A percentile compares a stretch with the other conserved stretches of the same genome.
Conservation (phyloP, 2,113 vertebrate species). For the Microcebus tavaratra region DNA sequence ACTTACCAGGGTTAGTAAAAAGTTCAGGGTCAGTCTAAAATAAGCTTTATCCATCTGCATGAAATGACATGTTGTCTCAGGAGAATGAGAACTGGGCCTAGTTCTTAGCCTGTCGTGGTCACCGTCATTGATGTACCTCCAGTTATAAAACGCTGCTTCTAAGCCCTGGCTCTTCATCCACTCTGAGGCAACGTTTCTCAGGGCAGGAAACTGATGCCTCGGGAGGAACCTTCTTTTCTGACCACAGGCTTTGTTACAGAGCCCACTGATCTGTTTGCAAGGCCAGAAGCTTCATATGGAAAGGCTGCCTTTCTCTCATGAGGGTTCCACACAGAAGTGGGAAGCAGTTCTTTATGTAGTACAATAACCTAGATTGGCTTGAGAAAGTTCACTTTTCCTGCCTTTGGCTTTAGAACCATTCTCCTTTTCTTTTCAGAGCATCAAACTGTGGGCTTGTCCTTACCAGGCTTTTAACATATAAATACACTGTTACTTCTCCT, state of each 20-base stretch:
- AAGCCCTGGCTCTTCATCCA: too few species aligned
- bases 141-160: not conserved
- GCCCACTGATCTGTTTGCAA: not conserved
- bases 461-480: not conserved
- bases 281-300: not conserved
- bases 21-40: not conserved
- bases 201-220: not conserved
- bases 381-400: not conserved
- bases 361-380: not conserved
- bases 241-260: not conserved
- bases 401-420: not conserved
- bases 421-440: not conserved
- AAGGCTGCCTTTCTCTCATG: not conserved
- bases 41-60: not conserved
- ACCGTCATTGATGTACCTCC: not conserved
- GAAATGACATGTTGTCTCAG: not conserved
- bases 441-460: not conserved
- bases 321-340: not conserved
- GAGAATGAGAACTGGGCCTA: not conserved
- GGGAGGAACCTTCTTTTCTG: not conserved
- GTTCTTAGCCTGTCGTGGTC: not conserved
- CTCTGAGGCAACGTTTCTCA: not conserved
- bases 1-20: not conserved
- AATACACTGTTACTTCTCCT: not conserved
- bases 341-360: not conserved